A percentile compares a stretch with the other conserved stretches of the same genome.
Conservation (phyloP, 2,888 invertebrate genomes). For the Philereme vetulata region DNA sequence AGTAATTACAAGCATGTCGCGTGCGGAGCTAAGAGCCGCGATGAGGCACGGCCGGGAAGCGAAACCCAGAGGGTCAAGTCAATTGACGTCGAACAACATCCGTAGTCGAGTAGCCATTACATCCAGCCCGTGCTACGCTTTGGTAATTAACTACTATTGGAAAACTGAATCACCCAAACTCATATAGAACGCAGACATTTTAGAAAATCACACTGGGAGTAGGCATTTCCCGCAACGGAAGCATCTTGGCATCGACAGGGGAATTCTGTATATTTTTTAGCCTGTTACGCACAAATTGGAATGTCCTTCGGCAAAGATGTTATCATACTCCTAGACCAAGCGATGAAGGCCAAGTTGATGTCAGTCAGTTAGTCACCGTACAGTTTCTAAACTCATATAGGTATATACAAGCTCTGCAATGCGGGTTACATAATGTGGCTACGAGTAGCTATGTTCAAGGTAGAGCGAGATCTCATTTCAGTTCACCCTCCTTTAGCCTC, state of each 20-base stretch:
- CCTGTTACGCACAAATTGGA: slow-evolving; percentile 2
- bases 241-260: background rate
- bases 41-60: slow-evolving; percentile 71
- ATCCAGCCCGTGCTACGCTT: slow-evolving; percentile 62
- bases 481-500: slow-evolving; percentile 21
- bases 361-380: slow-evolving; percentile 28
- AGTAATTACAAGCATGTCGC: slow-evolving; percentile 48
- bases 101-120: slow-evolving; percentile 60
- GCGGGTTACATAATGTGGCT: slow-evolving; percentile 31
- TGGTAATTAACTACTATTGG: slow-evolving; percentile 54
- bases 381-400: slow-evolving; percentile 25
- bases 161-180: slow-evolving; percentile 9
- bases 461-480: slow-evolving; percentile 32
- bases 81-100: slow-evolving; percentile 77
- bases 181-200: background rate
- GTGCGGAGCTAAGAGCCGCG: slow-evolving; percentile 50
- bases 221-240: background rate
- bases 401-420: slow-evolving; percentile 28
- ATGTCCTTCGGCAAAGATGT: slow-evolving; percentile 27
- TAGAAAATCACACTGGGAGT: background rate
- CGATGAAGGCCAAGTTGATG: slow-evolving; percentile 28
- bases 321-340: slow-evolving; percentile 19
- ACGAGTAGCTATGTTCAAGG: slow-evolving; percentile 27
- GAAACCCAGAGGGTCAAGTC: slow-evolving; percentile 77
- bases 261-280: slow-evolving; percentile 4